Percentiles rank a stretch among this genome's conserved stretches.
These are phyloP conservation scores for Micromesistius poutassou DNA, from an alignment of 2,797 vertebrate genomes.

Conservation along the genomic window DNA sequence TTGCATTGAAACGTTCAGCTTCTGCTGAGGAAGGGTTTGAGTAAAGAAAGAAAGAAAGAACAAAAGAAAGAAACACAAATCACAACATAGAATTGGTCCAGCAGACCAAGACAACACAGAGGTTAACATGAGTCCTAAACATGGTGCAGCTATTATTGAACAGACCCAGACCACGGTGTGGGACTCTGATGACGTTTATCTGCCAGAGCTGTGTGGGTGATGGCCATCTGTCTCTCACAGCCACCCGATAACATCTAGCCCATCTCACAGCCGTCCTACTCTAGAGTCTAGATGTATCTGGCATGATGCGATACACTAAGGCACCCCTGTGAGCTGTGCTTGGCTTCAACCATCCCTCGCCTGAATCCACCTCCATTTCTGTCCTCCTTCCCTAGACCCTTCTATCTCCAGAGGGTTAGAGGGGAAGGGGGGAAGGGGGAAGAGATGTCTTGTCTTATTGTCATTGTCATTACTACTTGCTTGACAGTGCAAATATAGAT, in stretches of 20 bases:
- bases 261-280: constrained; percentile 26
- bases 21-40: background rate
- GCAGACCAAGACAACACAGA: background rate
- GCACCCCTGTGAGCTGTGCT: background rate
- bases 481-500: background rate
- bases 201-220: constrained; percentile 32
- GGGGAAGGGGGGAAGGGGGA: too few species aligned
- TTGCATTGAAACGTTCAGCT: background rate
- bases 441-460: background rate
- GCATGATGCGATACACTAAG: constrained; percentile 24
- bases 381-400: background rate
- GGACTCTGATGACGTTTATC: background rate
- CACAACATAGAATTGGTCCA: background rate
- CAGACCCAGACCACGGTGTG: background rate
- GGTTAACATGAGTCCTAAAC: background rate
- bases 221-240: constrained; percentile 45
- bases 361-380: background rate
- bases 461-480: background rate
- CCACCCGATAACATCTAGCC: constrained; percentile 47
- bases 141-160: background rate
- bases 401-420: background rate
- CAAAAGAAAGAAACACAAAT: background rate
- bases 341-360: background rate
- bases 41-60: background rate
- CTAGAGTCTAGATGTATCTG: constrained; percentile 21